Evolutionary conservation across 2,113 vertebrate genomes (phyloP).

Genomic region (Galeopterus variegatus): DNA sequence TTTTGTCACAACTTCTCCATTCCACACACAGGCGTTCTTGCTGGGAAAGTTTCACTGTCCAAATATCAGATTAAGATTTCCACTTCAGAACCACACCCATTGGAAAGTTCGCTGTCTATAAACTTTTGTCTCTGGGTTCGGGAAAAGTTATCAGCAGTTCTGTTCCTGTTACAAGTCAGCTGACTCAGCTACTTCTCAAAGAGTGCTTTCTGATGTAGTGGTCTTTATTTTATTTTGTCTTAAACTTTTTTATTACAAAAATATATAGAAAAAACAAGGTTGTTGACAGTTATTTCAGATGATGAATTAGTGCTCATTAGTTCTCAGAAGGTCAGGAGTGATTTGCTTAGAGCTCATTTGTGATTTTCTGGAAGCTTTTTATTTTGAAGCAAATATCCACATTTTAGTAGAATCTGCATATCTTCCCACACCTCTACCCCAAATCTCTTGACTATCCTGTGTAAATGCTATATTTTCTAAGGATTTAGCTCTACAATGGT

Average conservation of each 20-base stretch:
- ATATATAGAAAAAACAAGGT: not conserved
- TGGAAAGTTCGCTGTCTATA: not conserved
- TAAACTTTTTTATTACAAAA: constrained; percentile 51
- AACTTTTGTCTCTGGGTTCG: not conserved
- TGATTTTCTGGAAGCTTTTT: constrained; percentile 55
- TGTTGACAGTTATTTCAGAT: constrained; percentile 49
- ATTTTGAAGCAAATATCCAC: constrained; percentile 37
- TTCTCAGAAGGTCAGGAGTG: not conserved
- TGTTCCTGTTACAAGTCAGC: constrained; percentile 2
- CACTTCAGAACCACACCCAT: not conserved
- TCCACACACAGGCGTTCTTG: not conserved
- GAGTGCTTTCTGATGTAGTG: not conserved
- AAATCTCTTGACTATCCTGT: constrained; percentile 35
- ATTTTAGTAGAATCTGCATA: not conserved
- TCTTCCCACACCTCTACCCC: not conserved
- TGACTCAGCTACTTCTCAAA: constrained; percentile 55
- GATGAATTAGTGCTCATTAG: constrained; percentile 39
- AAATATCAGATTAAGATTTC: constrained; percentile 29
- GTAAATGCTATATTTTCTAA: constrained; percentile 49
- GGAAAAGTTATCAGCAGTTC: constrained; percentile 40
- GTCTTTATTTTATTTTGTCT: constrained; percentile 41
- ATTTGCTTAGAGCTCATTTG: constrained; percentile 29
- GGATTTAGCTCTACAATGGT: not conserved
- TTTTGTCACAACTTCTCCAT: constrained; percentile 19
- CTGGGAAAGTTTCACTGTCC: not conserved